phyloP scores from a whole-genome alignment of 2,888 invertebrate species.

The Agrochola lychnidis region DNA sequence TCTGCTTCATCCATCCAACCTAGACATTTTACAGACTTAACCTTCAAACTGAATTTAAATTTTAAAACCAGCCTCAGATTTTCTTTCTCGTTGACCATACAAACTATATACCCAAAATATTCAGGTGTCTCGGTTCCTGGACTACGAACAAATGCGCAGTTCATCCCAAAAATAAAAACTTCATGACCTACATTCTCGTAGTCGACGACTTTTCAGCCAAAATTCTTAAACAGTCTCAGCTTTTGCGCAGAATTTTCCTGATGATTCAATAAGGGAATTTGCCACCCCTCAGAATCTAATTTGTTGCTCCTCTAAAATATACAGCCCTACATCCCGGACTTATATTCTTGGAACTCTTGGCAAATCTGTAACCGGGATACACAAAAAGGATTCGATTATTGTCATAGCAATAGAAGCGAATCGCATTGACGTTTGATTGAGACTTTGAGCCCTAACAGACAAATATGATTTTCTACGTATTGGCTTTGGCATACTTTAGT shows the following conservation, averaged over 20 bases:
- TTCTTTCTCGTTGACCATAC: not conserved
- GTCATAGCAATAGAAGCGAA: slow-evolving; percentile 35
- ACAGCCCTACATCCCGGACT: slow-evolving; percentile 16
- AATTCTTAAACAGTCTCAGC: slow-evolving; percentile 33
- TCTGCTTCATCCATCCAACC: not conserved
- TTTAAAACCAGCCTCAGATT: not conserved
- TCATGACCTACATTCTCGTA: slow-evolving; percentile 24
- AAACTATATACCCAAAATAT: not conserved
- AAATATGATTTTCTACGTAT: slow-evolving; percentile 8
- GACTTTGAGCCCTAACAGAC: slow-evolving; percentile 2
- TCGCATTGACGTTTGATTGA: slow-evolving; percentile 26
- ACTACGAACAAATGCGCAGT: not conserved
- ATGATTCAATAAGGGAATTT: slow-evolving; percentile 55
- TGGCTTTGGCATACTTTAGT: slow-evolving; percentile 35
- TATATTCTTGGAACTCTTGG: slow-evolving; percentile 24
- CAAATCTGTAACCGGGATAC: slow-evolving; percentile 23
- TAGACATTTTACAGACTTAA: not conserved
- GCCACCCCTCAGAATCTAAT: slow-evolving; percentile 55
- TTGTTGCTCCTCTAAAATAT: slow-evolving; percentile 49
- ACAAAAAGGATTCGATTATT: slow-evolving; percentile 35
- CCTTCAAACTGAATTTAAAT: not conserved
- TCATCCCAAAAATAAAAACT: slow-evolving; percentile 7
- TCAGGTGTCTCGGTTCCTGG: not conserved
- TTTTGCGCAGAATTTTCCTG: slow-evolving; percentile 45
- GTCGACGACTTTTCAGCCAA: slow-evolving; percentile 31